Percentiles rank a stretch among this genome's conserved stretches.
Evolutionary conservation across 1,140 invertebrate genomes (phyloP).

Genomic region (Trinorchestia longiramus): DNA sequence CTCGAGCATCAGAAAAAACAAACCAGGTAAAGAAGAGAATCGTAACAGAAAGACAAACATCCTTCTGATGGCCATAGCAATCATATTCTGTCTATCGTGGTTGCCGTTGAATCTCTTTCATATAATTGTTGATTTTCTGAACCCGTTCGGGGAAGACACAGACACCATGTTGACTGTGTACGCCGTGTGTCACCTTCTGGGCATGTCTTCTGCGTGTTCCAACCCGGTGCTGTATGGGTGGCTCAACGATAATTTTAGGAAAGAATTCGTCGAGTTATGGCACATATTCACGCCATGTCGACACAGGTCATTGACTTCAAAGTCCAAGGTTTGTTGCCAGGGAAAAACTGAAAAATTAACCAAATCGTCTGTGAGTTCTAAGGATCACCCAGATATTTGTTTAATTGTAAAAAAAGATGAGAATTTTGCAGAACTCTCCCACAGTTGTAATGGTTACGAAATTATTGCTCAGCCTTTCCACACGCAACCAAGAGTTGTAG

Average conservation of each 20-base stretch:
- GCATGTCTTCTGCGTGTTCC: slow-evolving; percentile 74
- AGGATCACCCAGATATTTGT: slow-evolving; percentile 24
- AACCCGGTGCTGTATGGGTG: slow-evolving; percentile 76
- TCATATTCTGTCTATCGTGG: slow-evolving; percentile 75
- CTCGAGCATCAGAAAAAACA: slow-evolving; percentile 59
- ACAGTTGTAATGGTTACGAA: slow-evolving; percentile 13
- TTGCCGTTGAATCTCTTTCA: slow-evolving; percentile 75
- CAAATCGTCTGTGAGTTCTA: not conserved
- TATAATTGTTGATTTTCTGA: slow-evolving; percentile 72
- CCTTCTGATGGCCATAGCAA: slow-evolving; percentile 72
- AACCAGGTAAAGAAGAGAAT: slow-evolving; percentile 57
- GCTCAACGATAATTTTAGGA: slow-evolving; percentile 75
- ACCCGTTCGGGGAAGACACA: slow-evolving; percentile 63
- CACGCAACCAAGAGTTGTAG: slow-evolving; percentile 8
- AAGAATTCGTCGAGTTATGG: slow-evolving; percentile 71
- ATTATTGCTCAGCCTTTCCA: slow-evolving; percentile 29
- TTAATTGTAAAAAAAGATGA: slow-evolving; percentile 34
- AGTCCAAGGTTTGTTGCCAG: slow-evolving; percentile 3
- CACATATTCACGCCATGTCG: slow-evolving; percentile 54
- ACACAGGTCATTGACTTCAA: not conserved
- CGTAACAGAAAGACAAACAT: slow-evolving; percentile 71
- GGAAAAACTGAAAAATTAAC: not conserved
- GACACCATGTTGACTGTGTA: slow-evolving; percentile 70
- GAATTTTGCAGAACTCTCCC: slow-evolving; percentile 6
- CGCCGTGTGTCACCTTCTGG: slow-evolving; percentile 73